Evolutionary conservation across 2,113 vertebrate species (phyloP).

Genomic region (Manacus vitellinus): DNA sequence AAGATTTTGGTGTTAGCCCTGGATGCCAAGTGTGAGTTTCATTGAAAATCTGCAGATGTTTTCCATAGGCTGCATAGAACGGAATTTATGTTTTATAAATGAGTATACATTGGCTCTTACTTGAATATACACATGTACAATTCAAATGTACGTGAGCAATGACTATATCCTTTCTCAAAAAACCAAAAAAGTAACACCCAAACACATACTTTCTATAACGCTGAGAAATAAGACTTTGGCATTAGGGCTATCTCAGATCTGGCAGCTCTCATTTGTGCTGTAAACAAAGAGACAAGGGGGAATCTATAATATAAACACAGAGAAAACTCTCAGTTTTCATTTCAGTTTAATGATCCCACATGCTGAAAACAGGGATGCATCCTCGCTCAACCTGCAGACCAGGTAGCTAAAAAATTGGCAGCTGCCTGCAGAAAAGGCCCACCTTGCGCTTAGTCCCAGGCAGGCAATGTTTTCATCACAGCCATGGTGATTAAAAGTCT

Average conservation of each 20-base stretch:
- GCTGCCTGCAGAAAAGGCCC: neutral
- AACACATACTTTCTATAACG: neutral
- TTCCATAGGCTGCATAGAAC: neutral
- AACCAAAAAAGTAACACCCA: neutral
- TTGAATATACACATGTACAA: neutral
- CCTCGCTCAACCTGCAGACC: slow-evolving; percentile 32
- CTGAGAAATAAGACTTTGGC: neutral
- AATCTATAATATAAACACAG: neutral
- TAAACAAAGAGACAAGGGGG: slow-evolving; percentile 2
- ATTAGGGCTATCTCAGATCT: slow-evolving; percentile 22
- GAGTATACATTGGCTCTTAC: neutral
- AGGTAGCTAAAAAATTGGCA: slow-evolving; percentile 47
- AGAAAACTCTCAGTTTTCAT: slow-evolving; percentile 72
- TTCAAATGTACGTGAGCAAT: neutral
- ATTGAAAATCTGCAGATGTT: slow-evolving; percentile 28
- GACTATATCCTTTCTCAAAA: neutral
- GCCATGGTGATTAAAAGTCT: neutral
- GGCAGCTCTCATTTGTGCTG: slow-evolving; percentile 68
- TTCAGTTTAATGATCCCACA: slow-evolving; percentile 75
- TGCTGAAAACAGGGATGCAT: neutral
- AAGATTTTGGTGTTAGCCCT: neutral
- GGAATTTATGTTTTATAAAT: neutral
- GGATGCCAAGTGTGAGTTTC: neutral
- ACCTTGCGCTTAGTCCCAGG: slow-evolving; percentile 1
- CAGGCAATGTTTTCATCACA: slow-evolving; percentile 44